Evolutionary conservation across 2,888 invertebrate species (phyloP), one percentile per base, ranked within the genome.

Genomic region (Drosophila dives): DNA sequence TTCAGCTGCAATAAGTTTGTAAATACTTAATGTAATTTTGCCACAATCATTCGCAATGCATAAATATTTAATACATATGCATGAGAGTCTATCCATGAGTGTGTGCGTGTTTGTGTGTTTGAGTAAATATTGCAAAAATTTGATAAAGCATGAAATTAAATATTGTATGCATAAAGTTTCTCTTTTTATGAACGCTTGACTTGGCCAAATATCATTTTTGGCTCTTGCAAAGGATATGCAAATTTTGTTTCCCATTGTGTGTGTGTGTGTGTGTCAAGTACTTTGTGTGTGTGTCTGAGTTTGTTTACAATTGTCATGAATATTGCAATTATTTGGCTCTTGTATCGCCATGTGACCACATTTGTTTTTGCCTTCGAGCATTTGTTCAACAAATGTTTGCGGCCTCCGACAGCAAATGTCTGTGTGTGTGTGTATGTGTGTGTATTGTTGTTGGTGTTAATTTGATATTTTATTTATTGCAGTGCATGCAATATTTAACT

Each of bases 381-480:
- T 89, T 84, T 85, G 80, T 82, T 76, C 40, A 76, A 82, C 83
- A 85, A 87, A 78, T 82, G 82, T 87, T 86, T 87, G 90, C 75
- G 82, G 82, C 82, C 74, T 49, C 54, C 48, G 48, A 62, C 54
- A n/a, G 33, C 20, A 36, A 36, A 42, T 61, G 48, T 49, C 49
- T 40, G 48, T 63, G 65, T 32, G 70, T 60, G 36, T 26, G 45
- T 42, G 64, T 61, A 34, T 55, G 61, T 60, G 55, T 29, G 54
- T 40, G 36, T 34, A 58, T 72, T 75, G 73, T 65, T 71, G 64
- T 74, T 77, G 86, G 88, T 87, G 89, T 86, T 86, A 89, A 88
- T 89, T 86, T 89, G 75, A 89, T 86, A 85, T 86, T 88, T 86
- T 86, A 90, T 86, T 86, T 85, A 86, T 89, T 81, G 76, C 75